Base-by-base conservation (phyloP, 2,888 invertebrate species). In the Ypsolopha scabrella region DNA sequence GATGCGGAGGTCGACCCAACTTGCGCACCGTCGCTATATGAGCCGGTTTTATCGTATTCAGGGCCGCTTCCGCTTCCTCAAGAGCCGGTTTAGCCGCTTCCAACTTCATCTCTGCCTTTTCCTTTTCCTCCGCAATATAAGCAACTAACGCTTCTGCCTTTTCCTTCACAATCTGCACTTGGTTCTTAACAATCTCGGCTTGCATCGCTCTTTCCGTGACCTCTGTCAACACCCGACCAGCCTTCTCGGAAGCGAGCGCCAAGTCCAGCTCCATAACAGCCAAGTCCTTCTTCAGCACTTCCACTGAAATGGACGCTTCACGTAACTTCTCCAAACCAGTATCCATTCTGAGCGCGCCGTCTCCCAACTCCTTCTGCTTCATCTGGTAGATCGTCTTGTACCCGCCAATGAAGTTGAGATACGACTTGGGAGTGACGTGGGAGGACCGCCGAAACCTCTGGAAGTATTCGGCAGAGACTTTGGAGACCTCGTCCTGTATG, bases 381-480 rank as follows among this genome's bases (percentile, higher is more conserved):
- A 91, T 90, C 58, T 92, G 91, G 72, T 98, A 98, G 63, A 98
- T 97, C 53, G 92, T 93, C 80, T 98, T 98, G 76, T 98, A 98
- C 36, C 97, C 97, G 11, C 93, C 93, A 58, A 98, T 94, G 73
- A 98, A 98, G 69, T 96, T 97, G 14, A 98, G 83, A 75, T 98
- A 98, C 0, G 98, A 98, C 78, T 98, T 98, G 7, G 98, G 98
- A 2, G 98, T 98, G 1, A 98, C 98, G 68, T 98, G 97, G 14
- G 97, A 96, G 34, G 97, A 95, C 60, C 98, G 89, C 11, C 98
- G 91, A 77, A 94, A 98, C 62, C 97, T 89, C 82, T 95, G 94
- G 64, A 94, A 97, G 72, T 97, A 97, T 70, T 96, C 95, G 0
- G 88, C 73, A 1, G 96, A 96, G 1, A 93, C 94, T 62, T 88